Conservation (phyloP, 2,113 vertebrate species). For the Micronycteris hirsuta region DNA sequence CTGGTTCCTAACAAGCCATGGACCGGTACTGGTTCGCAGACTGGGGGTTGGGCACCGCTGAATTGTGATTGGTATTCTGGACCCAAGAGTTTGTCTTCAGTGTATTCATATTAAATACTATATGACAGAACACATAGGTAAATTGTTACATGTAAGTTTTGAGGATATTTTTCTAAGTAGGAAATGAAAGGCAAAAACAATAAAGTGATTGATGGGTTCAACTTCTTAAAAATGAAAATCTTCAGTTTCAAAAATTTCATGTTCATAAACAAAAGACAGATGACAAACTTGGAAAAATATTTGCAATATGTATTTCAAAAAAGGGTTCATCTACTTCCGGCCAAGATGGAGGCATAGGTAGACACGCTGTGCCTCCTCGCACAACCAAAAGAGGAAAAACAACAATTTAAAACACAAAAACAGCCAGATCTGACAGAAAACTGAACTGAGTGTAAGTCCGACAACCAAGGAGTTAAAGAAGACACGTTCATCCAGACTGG, state of each 20-base stretch:
- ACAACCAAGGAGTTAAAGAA: too few species aligned
- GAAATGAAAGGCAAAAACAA: conserved; percentile 28
- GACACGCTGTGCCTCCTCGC: too few species aligned
- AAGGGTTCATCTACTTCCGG: not conserved
- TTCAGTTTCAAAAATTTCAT: not conserved
- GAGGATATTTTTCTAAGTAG: not conserved
- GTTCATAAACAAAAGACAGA: not conserved
- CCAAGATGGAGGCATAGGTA: too few species aligned
- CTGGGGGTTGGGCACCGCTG: too few species aligned
- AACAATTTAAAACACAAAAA: too few species aligned
- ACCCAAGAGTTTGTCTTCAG: not conserved
- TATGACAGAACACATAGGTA: not conserved
- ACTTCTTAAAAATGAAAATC: conserved; percentile 17
- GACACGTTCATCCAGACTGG: too few species aligned
- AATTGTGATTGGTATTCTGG: not conserved
- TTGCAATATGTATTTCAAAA: conserved; percentile 17
- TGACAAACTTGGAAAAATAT: conserved; percentile 10
- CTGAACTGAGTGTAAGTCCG: too few species aligned
- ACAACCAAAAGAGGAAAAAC: too few species aligned
- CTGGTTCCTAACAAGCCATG: too few species aligned
- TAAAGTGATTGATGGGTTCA: not conserved
- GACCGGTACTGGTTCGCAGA: too few species aligned
- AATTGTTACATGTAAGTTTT: not conserved
- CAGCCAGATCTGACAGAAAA: too few species aligned
- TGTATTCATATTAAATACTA: conserved; percentile 20